phyloP scores from a whole-genome alignment of 2,113 vertebrate genomes.

The Forbesichthys papilliferus region DNA sequence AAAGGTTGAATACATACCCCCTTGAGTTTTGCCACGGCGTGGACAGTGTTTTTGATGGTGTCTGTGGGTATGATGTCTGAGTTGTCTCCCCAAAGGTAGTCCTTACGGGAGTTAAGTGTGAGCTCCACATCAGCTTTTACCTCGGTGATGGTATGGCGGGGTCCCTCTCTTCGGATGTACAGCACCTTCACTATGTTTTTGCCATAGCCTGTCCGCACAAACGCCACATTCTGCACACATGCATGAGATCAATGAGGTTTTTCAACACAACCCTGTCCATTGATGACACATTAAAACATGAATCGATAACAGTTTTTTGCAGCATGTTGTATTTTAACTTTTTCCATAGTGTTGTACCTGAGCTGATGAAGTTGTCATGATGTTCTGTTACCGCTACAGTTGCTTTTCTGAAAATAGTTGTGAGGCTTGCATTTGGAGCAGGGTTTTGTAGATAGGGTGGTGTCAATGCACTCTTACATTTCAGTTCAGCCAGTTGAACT shows the following conservation, averaged over 20 bases:
- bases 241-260: not conserved
- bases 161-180: constrained; percentile 79
- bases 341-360: constrained; percentile 48
- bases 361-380: constrained; percentile 60
- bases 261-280: not conserved
- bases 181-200: constrained; percentile 90
- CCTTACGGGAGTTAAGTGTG: constrained; percentile 83
- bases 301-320: too few species aligned
- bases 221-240: constrained; percentile 82
- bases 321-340: not conserved
- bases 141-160: constrained; percentile 83
- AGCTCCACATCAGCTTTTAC: constrained; percentile 85
- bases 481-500: not conserved
- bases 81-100: constrained; percentile 88
- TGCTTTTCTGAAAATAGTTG: not conserved
- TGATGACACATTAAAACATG: too few species aligned
- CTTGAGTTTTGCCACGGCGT: constrained; percentile 88
- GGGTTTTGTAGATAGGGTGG: constrained; percentile 55
- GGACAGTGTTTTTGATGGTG: constrained; percentile 94
- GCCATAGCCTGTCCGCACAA: constrained; percentile 90
- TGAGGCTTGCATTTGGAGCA: not conserved
- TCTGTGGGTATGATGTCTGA: constrained; percentile 93
- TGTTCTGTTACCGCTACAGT: not conserved
- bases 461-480: constrained; percentile 2
- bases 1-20: constrained; percentile 78